These are phyloP conservation scores for Agrochola lychnidis DNA, from an alignment of 2,888 invertebrate species.

Conservation along the genomic window DNA sequence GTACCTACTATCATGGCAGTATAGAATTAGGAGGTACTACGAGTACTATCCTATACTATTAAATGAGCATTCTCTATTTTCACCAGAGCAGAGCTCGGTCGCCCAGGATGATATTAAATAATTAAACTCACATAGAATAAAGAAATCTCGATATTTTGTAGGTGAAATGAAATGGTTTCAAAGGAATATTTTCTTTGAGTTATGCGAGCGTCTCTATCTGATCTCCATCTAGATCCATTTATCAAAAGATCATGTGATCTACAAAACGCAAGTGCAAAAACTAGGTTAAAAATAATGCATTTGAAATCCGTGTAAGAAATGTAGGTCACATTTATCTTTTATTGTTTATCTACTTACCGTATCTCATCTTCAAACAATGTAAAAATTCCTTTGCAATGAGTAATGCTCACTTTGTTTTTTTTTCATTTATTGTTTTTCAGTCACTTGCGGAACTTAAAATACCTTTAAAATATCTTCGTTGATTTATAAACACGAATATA, in stretches of 20 bases:
- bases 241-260: slow-evolving; percentile 11
- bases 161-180: not conserved
- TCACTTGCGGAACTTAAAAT: not conserved
- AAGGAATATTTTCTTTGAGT: not conserved
- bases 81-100: too few species aligned
- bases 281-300: slow-evolving; percentile 38
- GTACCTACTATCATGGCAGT: too few species aligned
- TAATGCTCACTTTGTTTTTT: slow-evolving; percentile 23
- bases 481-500: not conserved
- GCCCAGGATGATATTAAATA: not conserved
- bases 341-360: slow-evolving; percentile 49
- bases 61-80: too few species aligned
- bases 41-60: too few species aligned
- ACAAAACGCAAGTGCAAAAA: slow-evolving; percentile 23
- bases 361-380: slow-evolving; percentile 41
- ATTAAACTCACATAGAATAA: not conserved
- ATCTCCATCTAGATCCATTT: not conserved
- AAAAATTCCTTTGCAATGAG: slow-evolving; percentile 35
- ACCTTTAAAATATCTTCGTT: not conserved
- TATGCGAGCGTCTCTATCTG: not conserved
- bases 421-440: not conserved
- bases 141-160: not conserved
- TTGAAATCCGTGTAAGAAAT: slow-evolving; percentile 19
- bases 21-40: too few species aligned
- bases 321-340: slow-evolving; percentile 49